Base-by-base conservation (phyloP, 2,888 invertebrate species). In the Tachina fera region DNA sequence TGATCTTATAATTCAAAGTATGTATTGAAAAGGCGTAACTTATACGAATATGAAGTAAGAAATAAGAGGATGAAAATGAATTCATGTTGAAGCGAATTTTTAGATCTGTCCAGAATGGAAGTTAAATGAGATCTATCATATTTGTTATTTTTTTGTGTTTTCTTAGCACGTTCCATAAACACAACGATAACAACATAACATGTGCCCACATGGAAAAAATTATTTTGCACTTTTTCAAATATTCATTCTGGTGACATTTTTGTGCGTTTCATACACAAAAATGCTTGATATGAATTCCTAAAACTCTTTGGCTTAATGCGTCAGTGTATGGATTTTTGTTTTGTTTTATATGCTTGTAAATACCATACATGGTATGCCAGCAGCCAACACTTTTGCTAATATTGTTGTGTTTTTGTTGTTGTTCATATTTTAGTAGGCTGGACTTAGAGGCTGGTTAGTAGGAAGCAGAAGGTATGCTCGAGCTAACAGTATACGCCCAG, bases 401-500 rank as follows among this genome's bases (percentile, higher is more conserved):
- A 82, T 75, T 79, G 70, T 65, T 51, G 45, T 31, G 45, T 41
- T 72, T 61, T 74, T 74, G 70, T 67, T 65, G 60, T 75, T 79
- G 63, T 76, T 70, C 61, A 74, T 72, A 72, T 83, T 79, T 67
- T 53, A 61, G 72, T 67, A 80, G 86, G 86, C 79, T 86, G 86
- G 83, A 68, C 79, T 79, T 68, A 72, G 79, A 88, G 89, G 89
- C 88, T 88, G 88, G 88, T 77, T 84, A 68, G 87, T 70, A 88
- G 88, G 85, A 83, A 84, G 83, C 86, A 87, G 86, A 89, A 89
- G 89, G 88, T 89, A 88, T 76, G 88, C 87, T 87, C 76, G 85
- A 85, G 86, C 87, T 88, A 87, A 88, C 87, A 87, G 85, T 84
- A 81, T 76, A 88, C 88, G 88, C 87, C 88, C 87, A 87, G 86